Conservation (phyloP, 2,888 invertebrate species). For the Lochmaea crataegi region DNA sequence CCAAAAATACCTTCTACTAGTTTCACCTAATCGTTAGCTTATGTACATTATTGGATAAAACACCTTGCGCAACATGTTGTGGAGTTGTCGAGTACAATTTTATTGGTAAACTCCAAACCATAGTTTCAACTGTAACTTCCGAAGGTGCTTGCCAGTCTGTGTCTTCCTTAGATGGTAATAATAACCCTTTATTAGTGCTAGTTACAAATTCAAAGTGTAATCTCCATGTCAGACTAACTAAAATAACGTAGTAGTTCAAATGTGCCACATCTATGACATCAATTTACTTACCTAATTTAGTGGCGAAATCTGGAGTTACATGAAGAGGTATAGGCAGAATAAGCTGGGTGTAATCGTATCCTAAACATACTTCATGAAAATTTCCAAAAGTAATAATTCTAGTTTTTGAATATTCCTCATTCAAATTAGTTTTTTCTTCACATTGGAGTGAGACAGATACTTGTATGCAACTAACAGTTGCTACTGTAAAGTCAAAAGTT, state of each 20-base stretch:
- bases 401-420: conserved; percentile 56
- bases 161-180: conserved; percentile 71
- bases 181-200: conserved; percentile 71
- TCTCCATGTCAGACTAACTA: conserved; percentile 91
- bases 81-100: conserved; percentile 94
- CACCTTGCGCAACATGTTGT: conserved; percentile 78
- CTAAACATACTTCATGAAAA: conserved; percentile 93
- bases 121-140: conserved; percentile 92
- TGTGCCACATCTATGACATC: too few relatives aligned
- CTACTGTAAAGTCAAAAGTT: conserved; percentile 92
- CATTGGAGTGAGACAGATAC: conserved; percentile 96
- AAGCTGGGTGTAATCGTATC: conserved; percentile 87
- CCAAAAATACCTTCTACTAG: neutral
- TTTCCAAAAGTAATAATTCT: conserved; percentile 82
- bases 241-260: conserved; percentile 52
- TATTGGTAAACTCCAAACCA: conserved; percentile 98
- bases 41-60: conserved; percentile 63
- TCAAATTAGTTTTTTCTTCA: conserved; percentile 76
- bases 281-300: conserved; percentile 77
- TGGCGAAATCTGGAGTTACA: conserved; percentile 95
- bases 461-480: conserved; percentile 92
- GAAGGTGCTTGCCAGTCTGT: conserved; percentile 85
- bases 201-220: conserved; percentile 98
- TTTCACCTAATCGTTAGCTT: conserved; percentile 55
- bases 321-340: conserved; percentile 94